These are phyloP conservation scores for Serilophus lunatus DNA, from an alignment of 2,113 vertebrate genomes.

Conservation along the genomic window DNA sequence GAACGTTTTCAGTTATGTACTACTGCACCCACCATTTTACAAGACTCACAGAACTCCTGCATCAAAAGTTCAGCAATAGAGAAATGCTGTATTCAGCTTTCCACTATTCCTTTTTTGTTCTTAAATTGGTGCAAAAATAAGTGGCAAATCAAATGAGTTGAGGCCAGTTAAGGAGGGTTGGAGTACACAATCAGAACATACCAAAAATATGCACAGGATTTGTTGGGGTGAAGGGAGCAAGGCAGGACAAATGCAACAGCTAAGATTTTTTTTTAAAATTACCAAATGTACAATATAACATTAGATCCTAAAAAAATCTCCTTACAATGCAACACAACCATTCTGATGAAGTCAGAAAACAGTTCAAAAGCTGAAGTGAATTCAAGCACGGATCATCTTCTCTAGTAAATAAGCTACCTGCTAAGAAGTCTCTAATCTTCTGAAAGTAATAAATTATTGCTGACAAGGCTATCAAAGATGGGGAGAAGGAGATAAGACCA, in stretches of 20 bases:
- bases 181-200: background rate
- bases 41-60: background rate
- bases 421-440: background rate
- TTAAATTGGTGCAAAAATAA: background rate
- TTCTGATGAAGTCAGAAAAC: background rate
- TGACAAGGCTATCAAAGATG: background rate
- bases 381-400: background rate
- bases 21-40: background rate
- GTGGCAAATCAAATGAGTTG: background rate
- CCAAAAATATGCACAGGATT: background rate
- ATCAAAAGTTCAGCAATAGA: background rate
- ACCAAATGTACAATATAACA: background rate
- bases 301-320: background rate
- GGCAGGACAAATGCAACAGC: background rate
- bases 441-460: background rate
- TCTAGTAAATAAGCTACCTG: background rate
- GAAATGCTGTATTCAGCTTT: background rate
- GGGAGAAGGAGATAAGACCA: conserved; percentile 7
- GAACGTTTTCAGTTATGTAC: background rate
- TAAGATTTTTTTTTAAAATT: background rate
- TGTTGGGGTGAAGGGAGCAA: background rate
- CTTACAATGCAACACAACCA: background rate
- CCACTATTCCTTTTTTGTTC: background rate
- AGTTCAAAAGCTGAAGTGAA: background rate
- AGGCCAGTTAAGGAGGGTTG: background rate